Conservation (phyloP, 2,113 vertebrate species). For the Varanus salvator region DNA sequence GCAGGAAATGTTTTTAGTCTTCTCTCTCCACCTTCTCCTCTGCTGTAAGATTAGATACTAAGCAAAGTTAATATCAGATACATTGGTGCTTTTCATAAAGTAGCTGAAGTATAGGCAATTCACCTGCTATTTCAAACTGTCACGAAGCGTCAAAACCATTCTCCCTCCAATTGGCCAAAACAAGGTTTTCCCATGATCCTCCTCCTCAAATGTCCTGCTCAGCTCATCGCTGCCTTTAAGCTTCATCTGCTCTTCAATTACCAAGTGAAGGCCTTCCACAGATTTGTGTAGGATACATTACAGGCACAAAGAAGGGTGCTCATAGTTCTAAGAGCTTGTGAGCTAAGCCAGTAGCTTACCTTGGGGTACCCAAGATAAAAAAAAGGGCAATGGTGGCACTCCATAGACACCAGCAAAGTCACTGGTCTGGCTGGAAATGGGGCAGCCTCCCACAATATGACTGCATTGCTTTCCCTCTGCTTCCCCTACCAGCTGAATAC, state of each 20-base stretch:
- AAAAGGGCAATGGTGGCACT: background rate
- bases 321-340: background rate
- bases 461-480: too few species aligned
- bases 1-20: conserved; percentile 42
- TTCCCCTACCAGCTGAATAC: background rate
- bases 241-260: background rate
- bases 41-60: conserved; percentile 50
- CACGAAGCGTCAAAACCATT: background rate
- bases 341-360: background rate
- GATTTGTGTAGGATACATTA: background rate
- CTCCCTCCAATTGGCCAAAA: background rate
- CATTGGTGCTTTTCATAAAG: conserved; percentile 1
- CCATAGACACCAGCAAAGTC: background rate
- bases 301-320: background rate
- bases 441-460: background rate
- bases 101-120: background rate
- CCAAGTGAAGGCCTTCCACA: too few species aligned
- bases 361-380: background rate
- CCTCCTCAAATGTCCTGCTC: background rate
- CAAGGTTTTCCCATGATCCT: background rate
- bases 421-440: too few species aligned
- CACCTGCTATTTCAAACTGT: background rate
- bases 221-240: background rate
- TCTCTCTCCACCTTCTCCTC: background rate
- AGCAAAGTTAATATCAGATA: conserved; percentile 12